Conservation (phyloP, 2,113 vertebrate genomes). For the Trogon melanurus region DNA sequence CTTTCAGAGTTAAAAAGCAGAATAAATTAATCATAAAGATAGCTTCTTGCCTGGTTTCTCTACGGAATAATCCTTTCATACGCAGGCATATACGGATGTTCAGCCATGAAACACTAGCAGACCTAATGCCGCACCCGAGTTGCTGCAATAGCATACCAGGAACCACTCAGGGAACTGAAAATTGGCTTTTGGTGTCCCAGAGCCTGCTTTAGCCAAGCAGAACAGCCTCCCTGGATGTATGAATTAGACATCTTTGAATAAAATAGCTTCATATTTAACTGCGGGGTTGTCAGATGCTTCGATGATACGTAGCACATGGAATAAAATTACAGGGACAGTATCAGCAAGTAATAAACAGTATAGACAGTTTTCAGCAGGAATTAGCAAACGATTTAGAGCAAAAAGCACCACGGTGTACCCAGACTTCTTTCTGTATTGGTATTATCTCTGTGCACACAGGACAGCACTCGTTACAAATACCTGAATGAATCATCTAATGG, state of each 20-base stretch:
- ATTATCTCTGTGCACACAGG: constrained; percentile 51
- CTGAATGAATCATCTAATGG: constrained; percentile 42
- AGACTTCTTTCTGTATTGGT: not conserved
- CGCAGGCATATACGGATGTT: not conserved
- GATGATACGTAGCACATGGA: not conserved
- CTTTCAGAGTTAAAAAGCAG: not conserved
- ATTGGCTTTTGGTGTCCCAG: not conserved
- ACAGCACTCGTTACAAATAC: not conserved
- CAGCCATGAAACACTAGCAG: not conserved
- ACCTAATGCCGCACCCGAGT: not conserved
- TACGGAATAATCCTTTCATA: not conserved
- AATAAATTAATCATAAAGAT: not conserved
- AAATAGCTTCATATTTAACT: not conserved
- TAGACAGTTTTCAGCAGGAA: not conserved
- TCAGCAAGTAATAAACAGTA: not conserved
- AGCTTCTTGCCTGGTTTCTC: not conserved
- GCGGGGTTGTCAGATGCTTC: not conserved
- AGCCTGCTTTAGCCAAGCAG: not conserved
- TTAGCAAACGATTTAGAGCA: constrained; percentile 20
- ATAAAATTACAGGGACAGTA: not conserved
- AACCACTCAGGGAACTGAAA: not conserved
- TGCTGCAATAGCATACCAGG: not conserved
- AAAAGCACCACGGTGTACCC: not conserved
- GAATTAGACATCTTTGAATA: not conserved
- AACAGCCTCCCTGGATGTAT: not conserved